A percentile compares a stretch with the other conserved stretches of the same genome.
Conservation (phyloP, 2,888 invertebrate species). For the Drosophila histrio region DNA sequence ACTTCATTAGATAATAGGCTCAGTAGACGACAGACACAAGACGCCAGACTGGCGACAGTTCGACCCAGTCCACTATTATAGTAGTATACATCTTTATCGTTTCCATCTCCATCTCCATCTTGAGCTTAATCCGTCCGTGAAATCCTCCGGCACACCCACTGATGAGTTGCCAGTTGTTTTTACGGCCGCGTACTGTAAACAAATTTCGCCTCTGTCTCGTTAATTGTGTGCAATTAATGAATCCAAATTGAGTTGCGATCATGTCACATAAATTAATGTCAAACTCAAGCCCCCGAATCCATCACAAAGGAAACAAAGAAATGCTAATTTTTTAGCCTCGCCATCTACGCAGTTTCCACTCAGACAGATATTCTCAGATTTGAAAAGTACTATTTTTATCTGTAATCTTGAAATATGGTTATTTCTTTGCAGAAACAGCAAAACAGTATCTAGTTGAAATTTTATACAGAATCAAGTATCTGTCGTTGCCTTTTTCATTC, state of each 20-base stretch:
- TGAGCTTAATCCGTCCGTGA: neutral
- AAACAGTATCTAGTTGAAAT: neutral
- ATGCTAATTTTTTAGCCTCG: neutral
- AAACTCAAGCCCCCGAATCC: neutral
- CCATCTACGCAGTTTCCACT: conserved; percentile 1
- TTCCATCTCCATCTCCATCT: conserved; percentile 18
- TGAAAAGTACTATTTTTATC: neutral
- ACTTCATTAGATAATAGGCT: conserved; percentile 65
- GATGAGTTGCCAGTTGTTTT: conserved; percentile 20
- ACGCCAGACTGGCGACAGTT: conserved; percentile 54
- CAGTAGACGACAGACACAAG: conserved; percentile 15
- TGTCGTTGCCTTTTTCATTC: neutral
- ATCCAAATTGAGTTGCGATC: conserved; percentile 30
- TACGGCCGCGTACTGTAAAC: conserved; percentile 11
- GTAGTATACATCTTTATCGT: neutral
- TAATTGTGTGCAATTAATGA: conserved; percentile 35
- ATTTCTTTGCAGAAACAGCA: neutral
- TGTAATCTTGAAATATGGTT: neutral
- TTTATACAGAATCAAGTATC: neutral
- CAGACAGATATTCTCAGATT: neutral
- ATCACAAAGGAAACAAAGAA: neutral
- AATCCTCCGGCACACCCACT: neutral
- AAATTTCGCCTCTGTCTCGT: conserved; percentile 17
- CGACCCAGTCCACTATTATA: neutral
- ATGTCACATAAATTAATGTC: conserved; percentile 31